These are phyloP conservation scores for Euzophera pinguis DNA, from an alignment of 2,888 invertebrate genomes.

Conservation along the genomic window DNA sequence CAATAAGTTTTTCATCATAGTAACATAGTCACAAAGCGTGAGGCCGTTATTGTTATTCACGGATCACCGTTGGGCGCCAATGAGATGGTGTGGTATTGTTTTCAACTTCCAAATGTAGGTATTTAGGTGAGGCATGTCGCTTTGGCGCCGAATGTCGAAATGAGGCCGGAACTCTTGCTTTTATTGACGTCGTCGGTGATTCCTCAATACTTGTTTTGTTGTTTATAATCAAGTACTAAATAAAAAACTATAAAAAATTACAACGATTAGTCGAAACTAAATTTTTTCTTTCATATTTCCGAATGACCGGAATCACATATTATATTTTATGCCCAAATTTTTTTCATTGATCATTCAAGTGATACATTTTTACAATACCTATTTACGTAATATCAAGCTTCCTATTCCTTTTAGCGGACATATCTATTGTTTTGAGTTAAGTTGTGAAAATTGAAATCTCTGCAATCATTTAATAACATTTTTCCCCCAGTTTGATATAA, in stretches of 20 bases:
- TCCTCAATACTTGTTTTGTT: constrained; percentile 4
- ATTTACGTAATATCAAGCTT: too few relatives aligned
- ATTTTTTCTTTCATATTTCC: too few relatives aligned
- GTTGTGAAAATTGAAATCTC: too few relatives aligned
- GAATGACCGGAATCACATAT: too few relatives aligned
- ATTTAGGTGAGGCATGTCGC: constrained; percentile 23
- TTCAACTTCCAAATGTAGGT: constrained; percentile 19
- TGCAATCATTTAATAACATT: too few relatives aligned
- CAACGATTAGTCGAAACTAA: background rate
- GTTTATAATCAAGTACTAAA: background rate
- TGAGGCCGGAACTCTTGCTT: constrained; percentile 21
- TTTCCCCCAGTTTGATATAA: too few relatives aligned
- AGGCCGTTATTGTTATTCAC: constrained; percentile 18
- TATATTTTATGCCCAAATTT: too few relatives aligned
- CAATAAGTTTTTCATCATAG: background rate
- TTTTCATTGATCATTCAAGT: too few relatives aligned
- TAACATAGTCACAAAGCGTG: background rate
- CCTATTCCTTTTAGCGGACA: too few relatives aligned
- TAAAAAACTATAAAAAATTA: background rate
- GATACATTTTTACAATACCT: too few relatives aligned
- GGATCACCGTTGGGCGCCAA: constrained; percentile 15
- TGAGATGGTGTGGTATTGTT: constrained; percentile 21
- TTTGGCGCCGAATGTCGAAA: constrained; percentile 15
- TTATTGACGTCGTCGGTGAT: constrained; percentile 12
- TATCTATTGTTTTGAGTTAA: too few relatives aligned